phyloP scores from a whole-genome alignment of 2,888 invertebrate genomes.

The Antheraea yamamai region DNA sequence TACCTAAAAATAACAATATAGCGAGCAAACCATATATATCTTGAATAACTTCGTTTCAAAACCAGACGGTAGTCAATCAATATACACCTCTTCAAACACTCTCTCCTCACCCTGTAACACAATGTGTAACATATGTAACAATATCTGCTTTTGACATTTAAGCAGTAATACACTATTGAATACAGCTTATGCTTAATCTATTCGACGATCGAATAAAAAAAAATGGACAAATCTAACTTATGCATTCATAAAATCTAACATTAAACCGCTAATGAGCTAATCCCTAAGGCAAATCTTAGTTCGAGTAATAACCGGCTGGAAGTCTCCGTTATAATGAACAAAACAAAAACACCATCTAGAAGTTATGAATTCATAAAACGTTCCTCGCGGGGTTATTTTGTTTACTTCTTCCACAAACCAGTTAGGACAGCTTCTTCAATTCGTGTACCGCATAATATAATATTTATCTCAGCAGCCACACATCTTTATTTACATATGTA shows the following conservation, averaged over 20 bases:
- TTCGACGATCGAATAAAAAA: not conserved
- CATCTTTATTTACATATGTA: not conserved
- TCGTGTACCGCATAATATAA: not conserved
- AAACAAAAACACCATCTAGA: slow-evolving; percentile 65
- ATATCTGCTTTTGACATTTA: no score
- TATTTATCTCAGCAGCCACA: not conserved
- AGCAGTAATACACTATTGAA: not conserved
- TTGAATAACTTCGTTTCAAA: no score
- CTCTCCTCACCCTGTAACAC: no score
- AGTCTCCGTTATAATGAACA: slow-evolving; percentile 56
- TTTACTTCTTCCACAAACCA: slow-evolving; percentile 43
- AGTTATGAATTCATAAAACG: slow-evolving; percentile 70
- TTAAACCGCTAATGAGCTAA: not conserved
- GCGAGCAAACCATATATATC: no score
- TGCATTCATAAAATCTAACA: not conserved
- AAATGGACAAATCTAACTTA: not conserved
- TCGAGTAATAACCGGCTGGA: slow-evolving; percentile 51
- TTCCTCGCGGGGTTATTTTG: slow-evolving; percentile 53
- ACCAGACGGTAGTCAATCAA: no score
- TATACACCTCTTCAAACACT: no score
- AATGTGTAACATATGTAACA: no score
- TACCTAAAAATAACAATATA: no score
- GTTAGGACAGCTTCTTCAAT: not conserved
- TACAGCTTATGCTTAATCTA: not conserved
- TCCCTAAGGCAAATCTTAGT: slow-evolving; percentile 33